A percentile compares a stretch with the other conserved stretches of the same genome.
Evolutionary conservation across 2,113 vertebrate species (phyloP).

Genomic region (Monarcha castaneiventris): DNA sequence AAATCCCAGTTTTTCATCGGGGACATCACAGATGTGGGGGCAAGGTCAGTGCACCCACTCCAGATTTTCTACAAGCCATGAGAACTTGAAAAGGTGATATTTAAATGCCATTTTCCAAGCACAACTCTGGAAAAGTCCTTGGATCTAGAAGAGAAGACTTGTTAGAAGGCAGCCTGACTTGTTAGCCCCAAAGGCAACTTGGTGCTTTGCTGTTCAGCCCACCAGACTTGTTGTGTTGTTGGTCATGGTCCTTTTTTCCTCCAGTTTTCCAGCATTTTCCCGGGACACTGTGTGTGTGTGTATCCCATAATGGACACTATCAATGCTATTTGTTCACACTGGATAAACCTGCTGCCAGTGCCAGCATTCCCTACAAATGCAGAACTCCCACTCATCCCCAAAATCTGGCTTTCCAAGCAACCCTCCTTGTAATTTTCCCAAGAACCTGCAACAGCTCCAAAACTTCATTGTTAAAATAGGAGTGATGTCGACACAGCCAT

Average conservation of each 20-base stretch:
- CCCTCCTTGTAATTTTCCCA: not conserved
- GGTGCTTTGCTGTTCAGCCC: not conserved
- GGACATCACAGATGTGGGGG: fast-evolving
- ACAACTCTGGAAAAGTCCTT: not conserved
- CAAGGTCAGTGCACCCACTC: not conserved
- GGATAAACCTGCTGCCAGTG: fast-evolving
- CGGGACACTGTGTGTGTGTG: not conserved
- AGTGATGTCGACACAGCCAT: not conserved
- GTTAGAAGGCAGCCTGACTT: not conserved
- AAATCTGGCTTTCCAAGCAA: not conserved
- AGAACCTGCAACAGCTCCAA: not conserved
- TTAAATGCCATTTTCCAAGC: not conserved
- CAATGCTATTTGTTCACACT: fast-evolving
- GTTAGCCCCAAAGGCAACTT: not conserved
- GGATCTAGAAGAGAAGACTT: not conserved
- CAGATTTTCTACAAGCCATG: not conserved
- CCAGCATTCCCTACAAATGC: not conserved
- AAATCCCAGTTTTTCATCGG: not conserved
- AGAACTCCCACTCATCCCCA: not conserved
- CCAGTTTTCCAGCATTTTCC: not conserved
- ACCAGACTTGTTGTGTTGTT: not conserved
- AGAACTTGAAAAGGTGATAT: not conserved
- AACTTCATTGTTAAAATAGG: not conserved
- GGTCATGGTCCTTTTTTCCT: not conserved
- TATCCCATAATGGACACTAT: fast-evolving